Evolutionary conservation across 2,888 invertebrate genomes (phyloP).

Genomic region (Heliconius cydno): DNA sequence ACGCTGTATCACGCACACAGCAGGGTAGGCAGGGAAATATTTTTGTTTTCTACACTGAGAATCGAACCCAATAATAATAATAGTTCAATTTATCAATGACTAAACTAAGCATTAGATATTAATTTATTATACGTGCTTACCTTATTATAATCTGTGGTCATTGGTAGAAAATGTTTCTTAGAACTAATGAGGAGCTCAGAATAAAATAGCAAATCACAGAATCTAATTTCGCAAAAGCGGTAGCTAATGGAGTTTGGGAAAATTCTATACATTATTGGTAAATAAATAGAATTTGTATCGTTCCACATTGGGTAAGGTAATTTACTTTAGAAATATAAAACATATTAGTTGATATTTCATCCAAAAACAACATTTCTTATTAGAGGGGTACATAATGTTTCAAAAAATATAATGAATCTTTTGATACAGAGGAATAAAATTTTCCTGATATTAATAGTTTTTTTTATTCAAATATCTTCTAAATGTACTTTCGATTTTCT

Average conservation of each 20-base stretch:
- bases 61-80: not conserved
- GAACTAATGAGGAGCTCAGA: conserved; percentile 51
- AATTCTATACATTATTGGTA: conserved; percentile 30
- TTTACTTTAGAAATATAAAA: not conserved
- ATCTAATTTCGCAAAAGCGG: conserved; percentile 36
- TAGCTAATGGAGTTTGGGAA: conserved; percentile 37
- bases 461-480: not conserved
- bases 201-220: conserved; percentile 45
- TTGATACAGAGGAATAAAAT: not conserved
- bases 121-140: conserved; percentile 1
- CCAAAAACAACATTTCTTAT: not conserved
- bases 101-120: too few species aligned
- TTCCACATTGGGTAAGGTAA: not conserved
- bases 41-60: too few species aligned
- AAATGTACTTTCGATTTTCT: too few species aligned
- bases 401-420: not conserved
- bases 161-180: conserved; percentile 59
- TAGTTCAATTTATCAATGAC: too few species aligned
- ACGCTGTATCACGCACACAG: too few species aligned
- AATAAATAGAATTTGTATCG: conserved; percentile 12
- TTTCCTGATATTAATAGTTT: not conserved
- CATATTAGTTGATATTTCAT: not conserved
- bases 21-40: too few species aligned
- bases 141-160: conserved; percentile 49
- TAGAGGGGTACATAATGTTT: not conserved